Percentiles rank a stretch among this genome's conserved stretches.
These are phyloP conservation scores for Cromileptes altivelis DNA, from an alignment of 2,113 vertebrate genomes.

Conservation along the genomic window DNA sequence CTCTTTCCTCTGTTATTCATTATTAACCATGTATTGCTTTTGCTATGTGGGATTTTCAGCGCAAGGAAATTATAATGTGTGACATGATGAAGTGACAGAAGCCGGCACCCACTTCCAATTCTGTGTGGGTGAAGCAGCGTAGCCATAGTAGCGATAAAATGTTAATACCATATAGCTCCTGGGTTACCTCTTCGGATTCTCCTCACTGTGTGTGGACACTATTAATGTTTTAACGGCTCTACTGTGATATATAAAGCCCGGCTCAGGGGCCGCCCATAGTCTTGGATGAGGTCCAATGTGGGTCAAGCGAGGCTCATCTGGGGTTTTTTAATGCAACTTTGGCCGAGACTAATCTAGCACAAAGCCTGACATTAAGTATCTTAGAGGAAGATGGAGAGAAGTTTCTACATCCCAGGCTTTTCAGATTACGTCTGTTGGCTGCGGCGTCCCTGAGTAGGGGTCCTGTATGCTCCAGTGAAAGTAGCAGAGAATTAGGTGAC, in stretches of 20 bases:
- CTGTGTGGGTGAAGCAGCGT: slow-evolving; percentile 59
- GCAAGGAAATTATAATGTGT: slow-evolving; percentile 67
- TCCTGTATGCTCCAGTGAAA: slow-evolving; percentile 66
- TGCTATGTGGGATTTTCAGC: slow-evolving; percentile 50
- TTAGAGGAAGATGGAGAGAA: slow-evolving; percentile 79
- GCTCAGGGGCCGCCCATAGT: slow-evolving; percentile 56
- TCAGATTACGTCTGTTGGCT: slow-evolving; percentile 77
- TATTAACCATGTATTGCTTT: slow-evolving; percentile 63
- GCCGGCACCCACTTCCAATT: slow-evolving; percentile 46
- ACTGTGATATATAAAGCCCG: slow-evolving; percentile 67
- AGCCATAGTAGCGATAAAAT: slow-evolving; percentile 73
- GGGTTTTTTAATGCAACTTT: slow-evolving; percentile 75
- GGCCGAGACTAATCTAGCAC: slow-evolving; percentile 79
- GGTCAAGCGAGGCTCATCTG: slow-evolving; percentile 78
- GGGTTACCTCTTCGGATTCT: slow-evolving; percentile 70
- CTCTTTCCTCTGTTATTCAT: slow-evolving; percentile 53
- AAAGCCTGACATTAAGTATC: slow-evolving; percentile 80
- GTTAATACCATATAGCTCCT: slow-evolving; percentile 74
- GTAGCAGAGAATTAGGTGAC: slow-evolving; percentile 76
- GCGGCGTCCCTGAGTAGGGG: slow-evolving; percentile 66
- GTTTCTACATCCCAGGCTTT: slow-evolving; percentile 75
- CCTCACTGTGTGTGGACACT: slow-evolving; percentile 67
- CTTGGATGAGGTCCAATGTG: slow-evolving; percentile 76
- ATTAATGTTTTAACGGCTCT: slow-evolving; percentile 76
- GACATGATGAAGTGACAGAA: slow-evolving; percentile 75